phyloP scores from a whole-genome alignment of 2,797 vertebrate species.

The Sebastes oblongus region DNA sequence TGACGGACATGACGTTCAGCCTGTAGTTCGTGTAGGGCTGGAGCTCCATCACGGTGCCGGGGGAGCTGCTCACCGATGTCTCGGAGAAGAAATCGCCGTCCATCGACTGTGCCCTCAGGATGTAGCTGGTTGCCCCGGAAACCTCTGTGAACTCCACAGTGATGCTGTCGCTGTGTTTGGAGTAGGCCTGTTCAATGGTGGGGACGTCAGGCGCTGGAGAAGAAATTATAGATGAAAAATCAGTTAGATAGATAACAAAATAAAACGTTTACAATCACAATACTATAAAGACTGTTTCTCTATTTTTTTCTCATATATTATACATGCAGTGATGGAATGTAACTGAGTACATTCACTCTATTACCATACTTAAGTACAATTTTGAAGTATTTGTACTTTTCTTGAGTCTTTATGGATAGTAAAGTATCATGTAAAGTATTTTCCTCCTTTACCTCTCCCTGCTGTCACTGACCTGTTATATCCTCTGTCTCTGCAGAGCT shows the following conservation, averaged over 20 bases:
- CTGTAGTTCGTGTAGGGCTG: slow-evolving; percentile 86
- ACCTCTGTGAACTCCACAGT: slow-evolving; percentile 88
- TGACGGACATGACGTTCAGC: slow-evolving; percentile 88
- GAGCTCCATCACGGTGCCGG: slow-evolving; percentile 84
- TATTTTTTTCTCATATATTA: too few species aligned
- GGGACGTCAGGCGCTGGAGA: slow-evolving; percentile 87
- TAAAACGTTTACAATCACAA: background rate
- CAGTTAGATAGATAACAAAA: slow-evolving; percentile 1
- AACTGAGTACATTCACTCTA: too few species aligned
- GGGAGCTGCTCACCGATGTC: slow-evolving; percentile 80
- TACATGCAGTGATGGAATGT: too few species aligned
- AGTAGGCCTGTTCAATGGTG: slow-evolving; percentile 86
- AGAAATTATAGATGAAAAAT: background rate
- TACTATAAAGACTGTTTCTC: background rate
- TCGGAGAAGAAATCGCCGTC: slow-evolving; percentile 83
- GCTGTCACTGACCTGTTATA: slow-evolving; percentile 74
- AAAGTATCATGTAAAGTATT: background rate
- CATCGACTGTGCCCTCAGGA: slow-evolving; percentile 79
- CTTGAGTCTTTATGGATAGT: too few species aligned
- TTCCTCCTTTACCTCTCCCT: background rate
- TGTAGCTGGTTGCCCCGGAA: slow-evolving; percentile 86
- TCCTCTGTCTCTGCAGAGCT: slow-evolving; percentile 72
- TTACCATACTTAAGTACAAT: too few species aligned
- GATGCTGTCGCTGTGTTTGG: slow-evolving; percentile 91
- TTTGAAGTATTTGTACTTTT: too few species aligned